Conservation (phyloP, 1,140 invertebrate species). For the Paramacrobiotus metropolitanus region DNA sequence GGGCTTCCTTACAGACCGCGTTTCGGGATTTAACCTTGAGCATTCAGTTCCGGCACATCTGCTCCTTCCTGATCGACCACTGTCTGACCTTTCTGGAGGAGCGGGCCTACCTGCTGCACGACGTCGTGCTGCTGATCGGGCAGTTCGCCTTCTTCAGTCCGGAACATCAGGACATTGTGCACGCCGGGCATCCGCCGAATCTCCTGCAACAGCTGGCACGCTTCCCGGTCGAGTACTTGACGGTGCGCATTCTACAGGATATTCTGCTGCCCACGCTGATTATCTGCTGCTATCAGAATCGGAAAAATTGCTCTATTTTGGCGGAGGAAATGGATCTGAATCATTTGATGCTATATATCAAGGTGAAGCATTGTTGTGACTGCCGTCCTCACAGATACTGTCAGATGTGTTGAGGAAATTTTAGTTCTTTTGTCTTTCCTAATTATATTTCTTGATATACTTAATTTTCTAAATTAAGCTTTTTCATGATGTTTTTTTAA, state of each 20-base stretch:
- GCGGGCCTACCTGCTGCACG: slow-evolving; percentile 34
- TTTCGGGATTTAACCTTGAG: neutral
- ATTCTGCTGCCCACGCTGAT: slow-evolving; percentile 67
- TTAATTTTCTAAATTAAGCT: no score
- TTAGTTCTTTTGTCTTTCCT: neutral
- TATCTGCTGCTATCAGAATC: slow-evolving; percentile 44
- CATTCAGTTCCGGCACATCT: slow-evolving; percentile 55
- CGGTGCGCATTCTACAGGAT: slow-evolving; percentile 40
- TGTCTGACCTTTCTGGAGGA: slow-evolving; percentile 8
- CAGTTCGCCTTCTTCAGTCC: slow-evolving; percentile 52
- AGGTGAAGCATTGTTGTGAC: neutral
- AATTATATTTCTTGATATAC: neutral
- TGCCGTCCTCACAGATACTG: neutral
- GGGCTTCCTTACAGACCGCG: neutral
- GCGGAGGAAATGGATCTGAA: slow-evolving; percentile 35
- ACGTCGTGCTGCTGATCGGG: slow-evolving; percentile 48
- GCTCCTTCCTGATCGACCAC: slow-evolving; percentile 24
- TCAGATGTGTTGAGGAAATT: neutral
- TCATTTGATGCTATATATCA: neutral
- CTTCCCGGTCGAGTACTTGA: slow-evolving; percentile 67
- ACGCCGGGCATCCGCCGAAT: slow-evolving; percentile 52
- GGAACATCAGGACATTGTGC: slow-evolving; percentile 54
- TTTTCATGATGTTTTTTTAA: no score
- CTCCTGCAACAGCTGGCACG: slow-evolving; percentile 70
- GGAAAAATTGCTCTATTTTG: slow-evolving; percentile 39